These are phyloP conservation scores for Pardosa pseudoannulata DNA, from an alignment of 2,888 invertebrate genomes.

Conservation along the genomic window DNA sequence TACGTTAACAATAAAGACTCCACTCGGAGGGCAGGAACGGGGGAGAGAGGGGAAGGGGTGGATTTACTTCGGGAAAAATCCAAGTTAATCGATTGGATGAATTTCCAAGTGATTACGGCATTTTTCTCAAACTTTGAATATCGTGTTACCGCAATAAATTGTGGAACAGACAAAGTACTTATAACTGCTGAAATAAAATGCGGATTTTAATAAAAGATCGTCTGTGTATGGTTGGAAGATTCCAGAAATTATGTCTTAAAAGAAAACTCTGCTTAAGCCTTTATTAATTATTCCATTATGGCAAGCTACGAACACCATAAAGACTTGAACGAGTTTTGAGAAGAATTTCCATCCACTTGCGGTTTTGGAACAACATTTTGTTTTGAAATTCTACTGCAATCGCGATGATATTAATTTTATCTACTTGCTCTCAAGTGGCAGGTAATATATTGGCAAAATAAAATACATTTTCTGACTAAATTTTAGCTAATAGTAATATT, in stretches of 20 bases:
- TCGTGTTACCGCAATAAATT: background rate
- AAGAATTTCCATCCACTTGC: too few species aligned
- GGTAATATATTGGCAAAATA: too few species aligned
- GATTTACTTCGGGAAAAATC: slow-evolving; percentile 1
- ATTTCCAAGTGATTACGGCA: background rate
- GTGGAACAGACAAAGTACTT: background rate
- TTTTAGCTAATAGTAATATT: too few species aligned
- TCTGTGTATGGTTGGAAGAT: background rate
- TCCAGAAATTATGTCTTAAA: background rate
- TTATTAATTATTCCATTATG: background rate
- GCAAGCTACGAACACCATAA: background rate
- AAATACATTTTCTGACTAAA: too few species aligned
- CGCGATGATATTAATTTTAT: too few species aligned
- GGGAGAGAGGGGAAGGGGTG: background rate
- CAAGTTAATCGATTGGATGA: background rate
- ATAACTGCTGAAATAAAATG: background rate
- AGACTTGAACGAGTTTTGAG: background rate
- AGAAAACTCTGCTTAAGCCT: background rate
- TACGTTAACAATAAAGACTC: background rate
- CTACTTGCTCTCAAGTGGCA: too few species aligned
- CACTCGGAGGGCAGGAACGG: background rate
- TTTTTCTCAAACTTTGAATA: background rate
- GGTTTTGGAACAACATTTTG: too few species aligned
- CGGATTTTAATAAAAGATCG: background rate
- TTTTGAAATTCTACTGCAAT: too few species aligned